Evolutionary conservation across 2,113 vertebrate species (phyloP), one percentile per base, ranked within the genome.

Genomic region (Eclectus roratus): DNA sequence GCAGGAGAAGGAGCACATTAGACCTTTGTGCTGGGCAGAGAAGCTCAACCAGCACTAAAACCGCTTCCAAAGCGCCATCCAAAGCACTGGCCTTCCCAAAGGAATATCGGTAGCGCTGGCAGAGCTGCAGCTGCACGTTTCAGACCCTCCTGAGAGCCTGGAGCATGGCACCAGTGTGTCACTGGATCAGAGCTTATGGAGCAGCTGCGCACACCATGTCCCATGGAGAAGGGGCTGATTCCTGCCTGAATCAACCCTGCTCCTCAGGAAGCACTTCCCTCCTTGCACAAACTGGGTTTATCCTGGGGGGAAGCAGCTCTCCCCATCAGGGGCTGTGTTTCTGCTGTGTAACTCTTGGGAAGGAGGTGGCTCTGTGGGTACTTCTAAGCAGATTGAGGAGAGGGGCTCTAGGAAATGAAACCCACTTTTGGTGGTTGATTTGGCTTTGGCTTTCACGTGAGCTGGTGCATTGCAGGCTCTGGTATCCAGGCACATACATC

Each of bases 401-500:
- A 66, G 8, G 8, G 35, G 8, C 37, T 92, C 2, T 44, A 52
- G 55, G 69, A 49, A 61, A 84, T 65, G 50, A 81, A 84, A 81
- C 50, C 2, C 15, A 2, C 31, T 76, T 84, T 80, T 33, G 16
- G 41, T 10, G 58, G 37, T 69, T 1, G 12, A 16, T 73, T 56
- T 33, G 49, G 24, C 6, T 49, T 65, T 58, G 70, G 46, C 24
- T 78, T 71, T 53, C 46, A 29, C 1, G 7, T 27, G 46, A 37
- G 65, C 50, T 25, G 58, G 50, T 2, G 25, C 3, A 12, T 14
- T 58, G 39, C 66, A 35, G 72, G 87, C 39, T 85, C 73, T n/a
- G 14, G 24, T 74, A 69, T 50, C 72, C 37, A 3, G 3, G 43
- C 41, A 3, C 0, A 2, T 14, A 2, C 0, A 0, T 65, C 78